These are phyloP conservation scores for Thymelicus lineola DNA, from an alignment of 2,888 invertebrate species.

Conservation along the genomic window DNA sequence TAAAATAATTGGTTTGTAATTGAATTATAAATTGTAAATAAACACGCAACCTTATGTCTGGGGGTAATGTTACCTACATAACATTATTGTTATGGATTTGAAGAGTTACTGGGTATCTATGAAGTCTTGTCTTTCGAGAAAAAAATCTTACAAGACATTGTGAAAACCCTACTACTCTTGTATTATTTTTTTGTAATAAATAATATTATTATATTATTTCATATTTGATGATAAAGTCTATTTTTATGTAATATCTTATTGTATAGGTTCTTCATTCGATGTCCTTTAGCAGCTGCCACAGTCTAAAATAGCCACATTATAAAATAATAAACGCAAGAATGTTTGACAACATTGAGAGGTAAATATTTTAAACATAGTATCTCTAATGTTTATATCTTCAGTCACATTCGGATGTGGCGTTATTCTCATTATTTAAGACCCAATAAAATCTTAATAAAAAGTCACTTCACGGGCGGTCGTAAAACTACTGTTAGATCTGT, in stretches of 20 bases:
- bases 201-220: too few relatives aligned
- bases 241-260: too few relatives aligned
- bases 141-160: too few relatives aligned
- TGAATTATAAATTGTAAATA: conserved; percentile 4
- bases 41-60: not conserved
- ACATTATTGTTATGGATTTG: too few relatives aligned
- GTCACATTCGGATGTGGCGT: conserved; percentile 2
- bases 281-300: not conserved
- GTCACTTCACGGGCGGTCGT: conserved; percentile 41
- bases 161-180: too few relatives aligned
- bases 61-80: too few relatives aligned
- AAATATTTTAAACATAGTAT: conserved; percentile 4
- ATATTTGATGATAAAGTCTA: too few relatives aligned
- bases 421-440: conserved; percentile 40
- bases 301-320: conserved; percentile 8
- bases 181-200: too few relatives aligned
- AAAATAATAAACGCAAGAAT: conserved; percentile 23
- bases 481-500: conserved; percentile 47
- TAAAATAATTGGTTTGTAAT: not conserved
- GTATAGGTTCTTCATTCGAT: not conserved
- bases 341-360: conserved; percentile 13
- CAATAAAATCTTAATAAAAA: conserved; percentile 42
- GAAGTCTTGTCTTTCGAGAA: too few relatives aligned
- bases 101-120: too few relatives aligned
- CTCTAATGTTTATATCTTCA: conserved; percentile 21